These are phyloP conservation scores for Acanthurus tractus DNA, from an alignment of 2,797 vertebrate species.

Conservation along the genomic window DNA sequence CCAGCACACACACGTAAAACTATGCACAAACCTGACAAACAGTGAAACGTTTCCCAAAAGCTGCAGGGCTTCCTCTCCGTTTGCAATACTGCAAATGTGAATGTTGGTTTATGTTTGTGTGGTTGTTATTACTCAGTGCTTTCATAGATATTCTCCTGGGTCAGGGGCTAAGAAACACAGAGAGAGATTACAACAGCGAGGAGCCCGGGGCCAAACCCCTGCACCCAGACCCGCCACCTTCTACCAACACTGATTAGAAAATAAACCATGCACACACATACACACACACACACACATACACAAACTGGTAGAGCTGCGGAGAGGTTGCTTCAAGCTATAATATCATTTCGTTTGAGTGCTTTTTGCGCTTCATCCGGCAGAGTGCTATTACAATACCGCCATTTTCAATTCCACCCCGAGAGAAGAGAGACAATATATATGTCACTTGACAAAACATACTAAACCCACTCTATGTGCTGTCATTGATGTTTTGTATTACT, in stretches of 20 bases:
- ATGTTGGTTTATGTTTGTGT: conserved; percentile 58
- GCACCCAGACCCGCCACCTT: conserved; percentile 63
- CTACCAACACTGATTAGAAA: conserved; percentile 78
- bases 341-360: conserved; percentile 82
- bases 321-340: conserved; percentile 81
- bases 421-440: conserved; percentile 76
- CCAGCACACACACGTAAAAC: conserved; percentile 17
- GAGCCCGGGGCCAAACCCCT: conserved; percentile 68
- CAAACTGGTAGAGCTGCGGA: conserved; percentile 55
- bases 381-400: conserved; percentile 75
- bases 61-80: conserved; percentile 56
- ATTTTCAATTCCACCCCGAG: conserved; percentile 78
- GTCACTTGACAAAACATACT: conserved; percentile 75
- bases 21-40: conserved; percentile 24
- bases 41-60: conserved; percentile 38
- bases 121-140: conserved; percentile 60
- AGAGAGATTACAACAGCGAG: conserved; percentile 70
- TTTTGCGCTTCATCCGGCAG: conserved; percentile 76
- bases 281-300: conserved; percentile 52
- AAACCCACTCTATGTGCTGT: conserved; percentile 60
- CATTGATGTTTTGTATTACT: conserved; percentile 69
- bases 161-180: conserved; percentile 73
- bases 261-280: conserved; percentile 74
- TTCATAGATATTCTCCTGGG: conserved; percentile 67
- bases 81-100: conserved; percentile 61